Conservation (phyloP, 2,888 invertebrate species). For the Bruchidius siliquastri region DNA sequence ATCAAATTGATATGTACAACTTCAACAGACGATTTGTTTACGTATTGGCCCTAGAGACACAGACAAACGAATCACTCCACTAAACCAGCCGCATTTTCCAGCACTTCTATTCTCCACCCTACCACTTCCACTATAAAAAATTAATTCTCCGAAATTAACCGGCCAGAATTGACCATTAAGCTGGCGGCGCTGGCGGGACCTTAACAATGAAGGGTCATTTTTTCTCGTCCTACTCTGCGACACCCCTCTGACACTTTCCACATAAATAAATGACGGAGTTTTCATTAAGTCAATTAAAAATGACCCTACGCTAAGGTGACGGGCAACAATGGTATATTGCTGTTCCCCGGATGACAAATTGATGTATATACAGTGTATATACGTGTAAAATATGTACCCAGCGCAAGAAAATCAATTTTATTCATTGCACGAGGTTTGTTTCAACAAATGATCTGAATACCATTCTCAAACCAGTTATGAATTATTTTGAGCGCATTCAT, state of each 20-base stretch:
- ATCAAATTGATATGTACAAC: neutral
- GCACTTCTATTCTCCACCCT: neutral
- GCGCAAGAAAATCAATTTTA: too few species aligned
- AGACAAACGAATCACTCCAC: neutral
- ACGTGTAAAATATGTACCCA: neutral
- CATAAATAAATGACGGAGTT: slow-evolving; percentile 41
- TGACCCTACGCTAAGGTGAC: neutral
- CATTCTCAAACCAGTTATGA: too few species aligned
- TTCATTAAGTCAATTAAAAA: slow-evolving; percentile 27
- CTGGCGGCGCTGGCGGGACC: neutral
- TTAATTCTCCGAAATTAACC: slow-evolving; percentile 1
- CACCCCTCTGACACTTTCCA: slow-evolving; percentile 25
- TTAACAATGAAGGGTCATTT: neutral
- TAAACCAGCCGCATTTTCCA: neutral
- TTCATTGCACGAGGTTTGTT: too few species aligned
- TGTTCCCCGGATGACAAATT: neutral
- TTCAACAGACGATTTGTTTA: neutral
- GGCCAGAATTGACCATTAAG: slow-evolving; percentile 3
- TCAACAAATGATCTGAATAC: too few species aligned
- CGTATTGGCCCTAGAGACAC: neutral
- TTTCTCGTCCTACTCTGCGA: neutral
- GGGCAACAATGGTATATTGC: neutral
- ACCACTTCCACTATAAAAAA: neutral
- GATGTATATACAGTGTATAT: neutral
- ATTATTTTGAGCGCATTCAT: too few species aligned